Percentiles rank a stretch among this genome's conserved stretches.
phyloP scores from a whole-genome alignment of 2,797 vertebrate genomes.

The Rhinatrema bivittatum region DNA sequence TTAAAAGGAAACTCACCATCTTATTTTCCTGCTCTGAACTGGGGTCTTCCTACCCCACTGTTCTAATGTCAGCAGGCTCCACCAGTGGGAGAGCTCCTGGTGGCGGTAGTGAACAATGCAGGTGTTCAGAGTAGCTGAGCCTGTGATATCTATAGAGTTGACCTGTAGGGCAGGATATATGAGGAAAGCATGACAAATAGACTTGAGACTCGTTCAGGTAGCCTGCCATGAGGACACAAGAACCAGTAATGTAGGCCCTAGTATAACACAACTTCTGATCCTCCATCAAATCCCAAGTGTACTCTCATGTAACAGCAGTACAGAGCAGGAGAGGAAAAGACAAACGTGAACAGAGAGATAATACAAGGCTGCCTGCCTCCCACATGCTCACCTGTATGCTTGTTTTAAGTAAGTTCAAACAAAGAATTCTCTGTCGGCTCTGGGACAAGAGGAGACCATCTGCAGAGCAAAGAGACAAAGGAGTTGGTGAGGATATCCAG shows the following conservation, averaged over 20 bases:
- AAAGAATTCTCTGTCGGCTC: conserved; percentile 91
- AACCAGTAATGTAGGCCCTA: background rate
- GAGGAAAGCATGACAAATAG: background rate
- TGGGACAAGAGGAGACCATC: conserved; percentile 93
- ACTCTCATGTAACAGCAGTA: background rate
- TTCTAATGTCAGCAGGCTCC: conserved; percentile 77
- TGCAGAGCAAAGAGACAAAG: conserved; percentile 31
- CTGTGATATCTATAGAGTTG: conserved; percentile 78
- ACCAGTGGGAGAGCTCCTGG: conserved; percentile 93
- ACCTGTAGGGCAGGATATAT: conserved; percentile 55
- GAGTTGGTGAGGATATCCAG: background rate
- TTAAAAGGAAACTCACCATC: no score
- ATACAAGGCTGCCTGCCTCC: background rate
- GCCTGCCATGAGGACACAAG: background rate
- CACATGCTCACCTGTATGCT: conserved; percentile 71
- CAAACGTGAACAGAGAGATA: background rate
- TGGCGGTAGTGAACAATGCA: conserved; percentile 97
- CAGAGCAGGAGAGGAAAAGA: background rate
- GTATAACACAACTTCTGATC: no score
- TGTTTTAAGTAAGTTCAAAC: conserved; percentile 81
- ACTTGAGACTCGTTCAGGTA: background rate
- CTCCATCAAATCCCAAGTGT: no score
- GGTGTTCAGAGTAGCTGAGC: conserved; percentile 78
- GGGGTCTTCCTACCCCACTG: no score
- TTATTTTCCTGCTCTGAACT: no score